Evolutionary conservation across 92 coral and sea anemone genomes (phyloP).

Genomic region (Actinostola sp.): DNA sequence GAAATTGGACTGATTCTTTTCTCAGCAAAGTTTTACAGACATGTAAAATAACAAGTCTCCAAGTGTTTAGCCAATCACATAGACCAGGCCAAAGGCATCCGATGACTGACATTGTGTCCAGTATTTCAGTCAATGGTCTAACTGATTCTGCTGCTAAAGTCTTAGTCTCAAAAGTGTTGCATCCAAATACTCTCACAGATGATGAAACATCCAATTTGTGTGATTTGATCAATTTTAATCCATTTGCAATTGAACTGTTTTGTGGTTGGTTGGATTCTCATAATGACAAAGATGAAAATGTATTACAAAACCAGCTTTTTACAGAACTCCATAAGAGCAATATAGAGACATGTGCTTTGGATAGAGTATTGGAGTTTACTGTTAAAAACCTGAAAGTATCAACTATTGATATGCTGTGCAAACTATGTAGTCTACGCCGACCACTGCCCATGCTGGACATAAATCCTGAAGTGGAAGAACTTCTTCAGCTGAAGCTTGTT

Average conservation of each 20-base stretch:
- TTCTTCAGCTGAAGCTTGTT: conserved; percentile 45
- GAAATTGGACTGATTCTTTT: conserved; percentile 42
- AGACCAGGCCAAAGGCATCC: background rate
- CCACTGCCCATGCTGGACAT: conserved; percentile 60
- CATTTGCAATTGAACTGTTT: conserved; percentile 60
- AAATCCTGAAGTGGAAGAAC: conserved; percentile 20
- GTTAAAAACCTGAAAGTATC: conserved; percentile 1
- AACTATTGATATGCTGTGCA: conserved; percentile 28
- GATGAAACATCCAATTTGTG: conserved; percentile 16
- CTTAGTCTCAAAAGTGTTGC: background rate
- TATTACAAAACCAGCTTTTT: background rate
- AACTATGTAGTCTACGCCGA: conserved; percentile 71
- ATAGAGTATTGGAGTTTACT: conserved; percentile 10
- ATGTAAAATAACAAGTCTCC: conserved; percentile 27
- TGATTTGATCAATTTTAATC: conserved; percentile 39
- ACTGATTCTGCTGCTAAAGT: background rate
- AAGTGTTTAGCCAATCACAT: conserved; percentile 12
- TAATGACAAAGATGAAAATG: background rate
- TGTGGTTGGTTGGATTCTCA: conserved; percentile 30
- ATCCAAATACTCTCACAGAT: conserved; percentile 1
- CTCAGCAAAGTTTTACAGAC: conserved; percentile 45
- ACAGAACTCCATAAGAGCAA: background rate
- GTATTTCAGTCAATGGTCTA: conserved; percentile 28
- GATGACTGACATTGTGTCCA: background rate
- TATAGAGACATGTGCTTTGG: conserved; percentile 8